These are phyloP conservation scores for Amphiprion percula DNA, from an alignment of 2,113 vertebrate genomes.

Conservation along the genomic window DNA sequence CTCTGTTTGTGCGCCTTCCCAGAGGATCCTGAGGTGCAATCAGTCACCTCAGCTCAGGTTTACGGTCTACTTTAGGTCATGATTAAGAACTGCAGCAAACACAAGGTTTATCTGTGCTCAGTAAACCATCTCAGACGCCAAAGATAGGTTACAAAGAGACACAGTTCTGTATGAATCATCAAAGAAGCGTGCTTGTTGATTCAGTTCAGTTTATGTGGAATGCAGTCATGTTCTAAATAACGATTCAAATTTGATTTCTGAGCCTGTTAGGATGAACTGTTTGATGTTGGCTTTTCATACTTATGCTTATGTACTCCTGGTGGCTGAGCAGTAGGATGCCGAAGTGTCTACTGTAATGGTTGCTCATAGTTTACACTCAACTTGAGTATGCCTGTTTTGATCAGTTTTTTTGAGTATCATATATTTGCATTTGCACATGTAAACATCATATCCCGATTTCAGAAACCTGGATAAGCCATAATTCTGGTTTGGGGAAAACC, in stretches of 20 bases:
- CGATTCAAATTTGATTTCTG: neutral
- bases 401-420: too few relatives aligned
- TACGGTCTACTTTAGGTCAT: slow-evolving; percentile 24
- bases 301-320: neutral
- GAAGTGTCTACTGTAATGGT: neutral
- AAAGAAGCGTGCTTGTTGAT: neutral
- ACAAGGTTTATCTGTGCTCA: slow-evolving; percentile 4
- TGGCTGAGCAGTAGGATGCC: too few relatives aligned
- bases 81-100: slow-evolving; percentile 16
- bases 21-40: slow-evolving; percentile 30
- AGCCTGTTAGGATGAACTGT: neutral
- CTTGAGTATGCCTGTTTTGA: too few relatives aligned
- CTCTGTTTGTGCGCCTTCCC: slow-evolving; percentile 8
- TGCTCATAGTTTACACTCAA: too few relatives aligned
- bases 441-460: too few relatives aligned
- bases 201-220: neutral
- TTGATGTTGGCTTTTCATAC: neutral
- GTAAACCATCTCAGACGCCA: neutral
- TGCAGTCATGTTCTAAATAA: neutral
- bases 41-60: slow-evolving; percentile 40
- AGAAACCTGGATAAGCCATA: too few relatives aligned
- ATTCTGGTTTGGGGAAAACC: too few relatives aligned
- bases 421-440: too few relatives aligned
- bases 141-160: neutral
- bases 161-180: neutral